These are phyloP conservation scores for Cossypha heuglini DNA, from an alignment of 2,797 vertebrate genomes.

Conservation along the genomic window DNA sequence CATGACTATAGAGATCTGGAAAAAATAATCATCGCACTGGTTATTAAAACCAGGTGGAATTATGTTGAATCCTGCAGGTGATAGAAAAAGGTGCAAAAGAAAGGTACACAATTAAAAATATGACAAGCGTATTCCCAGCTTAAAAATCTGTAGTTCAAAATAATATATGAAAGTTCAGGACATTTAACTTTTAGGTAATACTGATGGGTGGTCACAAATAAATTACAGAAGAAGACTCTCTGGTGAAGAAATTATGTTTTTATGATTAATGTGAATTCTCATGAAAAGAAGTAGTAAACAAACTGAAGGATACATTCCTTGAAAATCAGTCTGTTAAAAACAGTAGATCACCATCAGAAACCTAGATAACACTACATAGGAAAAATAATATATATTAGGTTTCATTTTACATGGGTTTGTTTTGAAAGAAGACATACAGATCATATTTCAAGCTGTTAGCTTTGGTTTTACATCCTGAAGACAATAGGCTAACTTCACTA, in stretches of 20 bases:
- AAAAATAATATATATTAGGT: not conserved
- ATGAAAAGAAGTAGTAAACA: not conserved
- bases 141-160: not conserved
- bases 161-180: not conserved
- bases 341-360: not conserved
- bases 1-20: not conserved
- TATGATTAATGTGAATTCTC: not conserved
- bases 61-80: not conserved
- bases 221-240: not conserved
- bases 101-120: not conserved
- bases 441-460: constrained; percentile 11
- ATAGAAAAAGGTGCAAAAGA: rapidly evolving
- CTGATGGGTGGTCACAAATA: not conserved
- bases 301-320: not conserved
- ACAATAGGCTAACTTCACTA: constrained; percentile 12
- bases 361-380: not conserved
- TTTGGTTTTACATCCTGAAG: constrained; percentile 38
- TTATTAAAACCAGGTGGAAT: too few relatives aligned
- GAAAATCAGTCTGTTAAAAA: not conserved
- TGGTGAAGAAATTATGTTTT: not conserved
- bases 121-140: not conserved
- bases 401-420: not conserved
- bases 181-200: not conserved
- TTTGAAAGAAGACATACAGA: not conserved
- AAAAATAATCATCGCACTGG: not conserved